These are phyloP conservation scores for Danio aesculapii DNA, from an alignment of 2,797 vertebrate genomes.

Conservation along the genomic window DNA sequence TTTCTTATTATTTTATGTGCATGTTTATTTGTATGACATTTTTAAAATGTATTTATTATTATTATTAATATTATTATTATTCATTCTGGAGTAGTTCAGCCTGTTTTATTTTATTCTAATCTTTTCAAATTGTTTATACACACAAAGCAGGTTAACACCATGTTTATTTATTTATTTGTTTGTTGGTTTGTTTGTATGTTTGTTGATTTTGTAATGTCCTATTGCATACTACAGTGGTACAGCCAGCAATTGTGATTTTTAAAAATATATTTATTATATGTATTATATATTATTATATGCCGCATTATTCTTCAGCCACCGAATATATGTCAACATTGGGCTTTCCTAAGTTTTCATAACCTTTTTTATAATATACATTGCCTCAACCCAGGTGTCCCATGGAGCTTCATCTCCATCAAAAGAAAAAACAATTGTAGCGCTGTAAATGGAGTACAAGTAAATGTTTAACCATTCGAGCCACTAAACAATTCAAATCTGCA, in stretches of 20 bases:
- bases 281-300: too few relatives aligned
- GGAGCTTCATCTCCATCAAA: background rate
- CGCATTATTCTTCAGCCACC: background rate
- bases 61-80: too few relatives aligned
- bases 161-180: too few relatives aligned
- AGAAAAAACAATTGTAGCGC: background rate
- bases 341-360: background rate
- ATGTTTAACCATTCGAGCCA: slow-evolving; percentile 41
- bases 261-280: background rate
- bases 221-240: background rate
- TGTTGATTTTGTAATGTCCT: too few relatives aligned
- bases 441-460: slow-evolving; percentile 29
- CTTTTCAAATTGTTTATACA: too few relatives aligned
- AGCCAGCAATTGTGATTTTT: background rate
- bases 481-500: background rate
- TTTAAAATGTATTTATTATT: too few relatives aligned
- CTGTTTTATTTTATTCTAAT: too few relatives aligned
- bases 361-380: background rate
- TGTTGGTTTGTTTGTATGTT: too few relatives aligned
- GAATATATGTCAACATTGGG: background rate
- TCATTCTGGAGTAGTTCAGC: too few relatives aligned
- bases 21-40: too few relatives aligned
- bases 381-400: background rate
- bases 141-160: too few relatives aligned
- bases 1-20: too few relatives aligned